Evolutionary conservation across 2,113 vertebrate species (phyloP), one percentile per base, ranked within the genome.

Genomic region (Xiphias gladius): DNA sequence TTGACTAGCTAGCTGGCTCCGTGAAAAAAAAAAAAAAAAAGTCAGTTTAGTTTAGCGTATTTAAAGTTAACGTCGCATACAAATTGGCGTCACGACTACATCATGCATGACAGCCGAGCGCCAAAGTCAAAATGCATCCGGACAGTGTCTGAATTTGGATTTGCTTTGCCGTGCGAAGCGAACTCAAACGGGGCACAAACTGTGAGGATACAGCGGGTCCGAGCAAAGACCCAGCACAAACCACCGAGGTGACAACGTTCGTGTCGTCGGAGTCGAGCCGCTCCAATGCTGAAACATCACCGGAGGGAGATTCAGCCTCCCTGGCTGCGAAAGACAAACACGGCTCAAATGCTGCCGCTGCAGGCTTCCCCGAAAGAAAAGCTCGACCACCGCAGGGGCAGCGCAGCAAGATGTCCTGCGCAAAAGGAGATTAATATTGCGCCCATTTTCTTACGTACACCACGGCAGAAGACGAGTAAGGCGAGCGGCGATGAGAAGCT

Each of bases 101-200:
- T 32, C 3, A 32, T 63, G 67, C 10, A 19, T 54, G 22, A 59
- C 17, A n/a, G 0, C 1, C 9, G 16, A 57, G 84, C 80, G 89
- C 59, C 66, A 89, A 76, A 48, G 50, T 9, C 50, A 59, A 81
- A 58, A 58, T 39, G 24, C 0, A 4, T 8, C 50, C 26, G 62
- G 2, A 6, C 13, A 17, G 24, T 3, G 7, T 55, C 16, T 41
- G 6, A 41, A 54, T 63, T 52, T 63, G 26, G 7, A 2, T 4
- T n/a, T 7, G 0, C 3, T 63, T 66, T 41, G 32, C 4, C 17
- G 87, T 84, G 88, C 80, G 22, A 58, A 88, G 88, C 50, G 83
- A 86, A 84, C 54, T 81, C 12, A 89, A 75, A 32, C 69, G 35
- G 0, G 65, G 8, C 19, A 77, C 22, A 59, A 59, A 0, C 2